A percentile compares a stretch with the other conserved stretches of the same genome.
These are phyloP conservation scores for Diploscapter pachys DNA, from an alignment of 1,140 invertebrate species.

Conservation along the genomic window DNA sequence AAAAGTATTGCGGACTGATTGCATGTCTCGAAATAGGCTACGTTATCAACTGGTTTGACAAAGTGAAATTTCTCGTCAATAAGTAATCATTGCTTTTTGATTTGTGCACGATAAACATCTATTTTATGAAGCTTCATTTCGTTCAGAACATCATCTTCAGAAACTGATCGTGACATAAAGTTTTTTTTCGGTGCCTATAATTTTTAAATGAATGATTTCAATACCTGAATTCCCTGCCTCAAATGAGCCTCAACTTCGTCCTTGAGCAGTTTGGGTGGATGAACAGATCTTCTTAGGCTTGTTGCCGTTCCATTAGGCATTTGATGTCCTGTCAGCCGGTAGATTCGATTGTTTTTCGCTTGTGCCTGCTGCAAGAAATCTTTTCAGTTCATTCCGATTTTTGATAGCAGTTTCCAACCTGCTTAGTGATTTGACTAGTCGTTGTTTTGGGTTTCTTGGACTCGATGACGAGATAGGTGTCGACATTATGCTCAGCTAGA, in stretches of 20 bases:
- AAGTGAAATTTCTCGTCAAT: too few species aligned
- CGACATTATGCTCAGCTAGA: slow-evolving; percentile 78
- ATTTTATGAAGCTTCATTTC: too few species aligned
- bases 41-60: too few species aligned
- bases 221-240: slow-evolving; percentile 31
- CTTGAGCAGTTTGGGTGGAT: slow-evolving; percentile 33
- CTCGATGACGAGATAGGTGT: slow-evolving; percentile 83
- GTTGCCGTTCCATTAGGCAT: slow-evolving; percentile 5
- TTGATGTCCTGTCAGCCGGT: slow-evolving; percentile 19
- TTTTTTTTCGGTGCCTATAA: too few species aligned
- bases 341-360: slow-evolving; percentile 14
- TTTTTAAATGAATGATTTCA: too few species aligned
- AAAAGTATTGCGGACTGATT: too few species aligned
- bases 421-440: background rate
- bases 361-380: slow-evolving; percentile 18
- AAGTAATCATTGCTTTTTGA: too few species aligned
- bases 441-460: slow-evolving; percentile 1
- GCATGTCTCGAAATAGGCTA: too few species aligned
- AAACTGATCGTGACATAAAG: too few species aligned
- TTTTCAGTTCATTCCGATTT: slow-evolving; percentile 1
- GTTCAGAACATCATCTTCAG: too few species aligned
- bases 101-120: too few species aligned
- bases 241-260: slow-evolving; percentile 39
- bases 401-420: slow-evolving; percentile 3
- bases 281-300: slow-evolving; percentile 8